Evolutionary conservation across 2,113 vertebrate species (phyloP), one percentile per base, ranked within the genome.

Genomic region (Tragelaphus imberbis): DNA sequence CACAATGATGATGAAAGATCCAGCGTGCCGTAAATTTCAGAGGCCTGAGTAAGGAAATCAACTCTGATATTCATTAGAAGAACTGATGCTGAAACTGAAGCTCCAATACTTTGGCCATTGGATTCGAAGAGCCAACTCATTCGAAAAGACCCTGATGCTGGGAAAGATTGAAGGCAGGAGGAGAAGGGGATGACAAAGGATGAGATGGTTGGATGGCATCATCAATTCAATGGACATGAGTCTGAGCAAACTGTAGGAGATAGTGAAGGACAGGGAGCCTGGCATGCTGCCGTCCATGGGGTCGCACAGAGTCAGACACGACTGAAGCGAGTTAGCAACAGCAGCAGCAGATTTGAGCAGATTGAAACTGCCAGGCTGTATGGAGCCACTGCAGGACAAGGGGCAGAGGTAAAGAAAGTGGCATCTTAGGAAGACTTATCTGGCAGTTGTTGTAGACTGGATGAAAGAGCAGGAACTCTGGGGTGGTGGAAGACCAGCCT

Each of bases 301-400:
- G 71, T 77, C 40, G 0, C 23, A 15, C 23, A 77, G 71, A 77
- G 6, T 77, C 0, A 6, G 23, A 44, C 12, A 27, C 0, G 0
- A 7, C 21, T 44, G 6, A 71, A 11, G 65, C 0, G 9, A 71
- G 4, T 36, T 71, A 21, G 19, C 9, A 58, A 8, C 21, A 6
- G 65, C n/a, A 71, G 65, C 65, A 36, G 65, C 65, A 71, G 65
- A n/a, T 25, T 81, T 3, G 2, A 30, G 14, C 9, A 36, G 58
- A 59, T 59, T 68, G 53, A 59, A 68, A 58, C 56, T n/a, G 44
- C 36, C 49, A n/a, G 55, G 49, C 44, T 10, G 0, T 55, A 27
- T 19, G 55, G 21, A 77, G 55, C 36, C 36, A 6, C 0, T 55
- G 61, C 1, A 15, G 65, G 49, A 63, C 27, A 59, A 55, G 65